Base-by-base conservation (phyloP, 2,888 invertebrate species). In the Cerceris rybyensis region DNA sequence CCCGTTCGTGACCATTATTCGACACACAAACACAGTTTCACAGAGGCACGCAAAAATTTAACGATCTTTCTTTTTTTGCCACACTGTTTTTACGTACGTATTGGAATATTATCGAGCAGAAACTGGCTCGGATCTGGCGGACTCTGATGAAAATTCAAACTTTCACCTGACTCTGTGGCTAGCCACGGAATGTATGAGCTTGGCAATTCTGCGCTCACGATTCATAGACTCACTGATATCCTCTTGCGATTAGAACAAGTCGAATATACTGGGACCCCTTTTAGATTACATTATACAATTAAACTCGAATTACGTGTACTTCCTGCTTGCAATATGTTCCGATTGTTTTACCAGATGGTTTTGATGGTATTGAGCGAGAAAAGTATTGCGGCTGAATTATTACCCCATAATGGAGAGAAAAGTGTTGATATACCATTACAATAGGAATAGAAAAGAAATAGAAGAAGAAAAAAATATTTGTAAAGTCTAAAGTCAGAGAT, bases 401-500 rank as follows among this genome's bases (percentile, higher is more conserved):
- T 28, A 28, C 4, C 28, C 28, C 4, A 28, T 28, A 28, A 28
- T 28, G 28, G 28, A 28, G 28, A 4, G 4, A 28, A 28, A 28
- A 28, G 4, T 28, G 28, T 28, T 28, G 28, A 28, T 28, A 28
- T 28, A 1, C 28, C 4, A 28, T 28, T 28, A 4, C 28, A 28
- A 28, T 28, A 28, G 28, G 28, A 28, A 28, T 28, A 1, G 28
- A 28, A 4, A 4, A n/a, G n/a, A n/a, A n/a, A n/a, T n/a, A n/a
- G 64, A 71, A 70, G 75, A 74, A 70, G 66, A 74, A 72, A 78
- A 70, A 57, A 63, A 71, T 76, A 72, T 77, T 14, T 28, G 61
- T 80, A 79, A 78, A 78, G 76, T 78, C 72, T 84, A 79, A 81
- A 82, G 83, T 83, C 86, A 86, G 80, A 80, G 73, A 87, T n/a